Percentiles rank a stretch among this genome's conserved stretches.
Evolutionary conservation across 1,140 invertebrate genomes (phyloP).

Genomic region (Drosophila jambulina): DNA sequence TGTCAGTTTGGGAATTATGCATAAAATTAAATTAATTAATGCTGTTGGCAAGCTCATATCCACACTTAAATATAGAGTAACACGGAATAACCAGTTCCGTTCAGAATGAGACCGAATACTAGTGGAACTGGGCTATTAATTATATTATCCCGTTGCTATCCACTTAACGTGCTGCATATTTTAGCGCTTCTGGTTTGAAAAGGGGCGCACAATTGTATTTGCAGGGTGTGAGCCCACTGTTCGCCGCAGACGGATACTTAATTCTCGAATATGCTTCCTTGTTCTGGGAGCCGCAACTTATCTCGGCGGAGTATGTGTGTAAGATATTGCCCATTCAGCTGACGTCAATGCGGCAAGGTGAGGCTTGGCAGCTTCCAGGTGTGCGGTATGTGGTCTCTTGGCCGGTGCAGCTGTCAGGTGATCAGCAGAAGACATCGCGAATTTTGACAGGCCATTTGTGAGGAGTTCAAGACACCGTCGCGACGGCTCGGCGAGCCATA

Average conservation of each 20-base stretch:
- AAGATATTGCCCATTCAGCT: constrained; percentile 24
- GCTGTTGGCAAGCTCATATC: constrained; percentile 16
- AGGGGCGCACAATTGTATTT: background rate
- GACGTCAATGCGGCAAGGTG: constrained; percentile 50
- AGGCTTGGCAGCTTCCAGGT: constrained; percentile 30
- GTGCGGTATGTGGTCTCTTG: constrained; percentile 16
- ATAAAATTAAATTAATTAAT: constrained; percentile 14
- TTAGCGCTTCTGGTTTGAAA: background rate
- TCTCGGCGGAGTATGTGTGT: constrained; percentile 15
- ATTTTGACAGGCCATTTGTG: constrained; percentile 41
- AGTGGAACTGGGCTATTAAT: constrained; percentile 15
- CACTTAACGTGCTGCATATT: constrained; percentile 10
- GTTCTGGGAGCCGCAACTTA: constrained; percentile 40
- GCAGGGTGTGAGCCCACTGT: constrained; percentile 38
- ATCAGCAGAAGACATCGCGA: constrained; percentile 33
- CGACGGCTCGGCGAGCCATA: constrained; percentile 17
- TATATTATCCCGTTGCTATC: constrained; percentile 18
- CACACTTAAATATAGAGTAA: constrained; percentile 44
- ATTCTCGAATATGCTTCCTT: constrained; percentile 67
- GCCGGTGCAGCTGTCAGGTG: constrained; percentile 28
- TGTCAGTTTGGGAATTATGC: constrained; percentile 21
- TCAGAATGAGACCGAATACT: constrained; percentile 7
- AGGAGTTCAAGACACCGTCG: constrained; percentile 24
- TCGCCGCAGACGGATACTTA: constrained; percentile 4
- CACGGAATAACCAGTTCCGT: constrained; percentile 21